Conservation (phyloP, 2,113 vertebrate genomes). For the Origma solitaria region DNA sequence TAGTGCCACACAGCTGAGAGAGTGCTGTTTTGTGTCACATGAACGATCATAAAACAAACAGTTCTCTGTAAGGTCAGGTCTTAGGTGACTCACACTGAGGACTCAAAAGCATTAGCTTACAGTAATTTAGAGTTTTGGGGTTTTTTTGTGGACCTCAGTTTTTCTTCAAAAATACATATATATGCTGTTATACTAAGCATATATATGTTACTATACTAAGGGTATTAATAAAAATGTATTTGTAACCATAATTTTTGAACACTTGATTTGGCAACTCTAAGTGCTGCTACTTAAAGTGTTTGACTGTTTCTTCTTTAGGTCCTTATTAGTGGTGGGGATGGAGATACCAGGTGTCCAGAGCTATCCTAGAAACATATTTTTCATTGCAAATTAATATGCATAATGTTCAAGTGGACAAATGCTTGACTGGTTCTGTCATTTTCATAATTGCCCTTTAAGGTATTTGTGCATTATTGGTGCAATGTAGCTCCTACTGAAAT, state of each 20-base stretch:
- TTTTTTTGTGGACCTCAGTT: background rate
- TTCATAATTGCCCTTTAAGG: background rate
- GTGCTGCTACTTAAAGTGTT: background rate
- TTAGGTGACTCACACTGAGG: background rate
- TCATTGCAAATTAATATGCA: background rate
- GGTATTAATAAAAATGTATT: background rate
- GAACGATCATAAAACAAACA: background rate
- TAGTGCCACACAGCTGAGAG: background rate
- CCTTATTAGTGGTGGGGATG: background rate
- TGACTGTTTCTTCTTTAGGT: background rate
- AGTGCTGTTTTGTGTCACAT: background rate
- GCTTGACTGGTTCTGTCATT: background rate
- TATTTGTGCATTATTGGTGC: background rate
- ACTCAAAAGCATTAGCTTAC: background rate
- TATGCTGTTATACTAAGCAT: background rate
- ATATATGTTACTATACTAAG: background rate
- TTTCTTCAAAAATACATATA: background rate
- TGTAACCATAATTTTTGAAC: background rate
- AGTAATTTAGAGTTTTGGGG: background rate
- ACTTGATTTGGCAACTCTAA: background rate
- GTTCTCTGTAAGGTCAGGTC: background rate
- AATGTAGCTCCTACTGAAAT: background rate
- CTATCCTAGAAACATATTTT: background rate
- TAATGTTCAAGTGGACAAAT: background rate
- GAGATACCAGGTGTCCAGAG: background rate